A percentile compares a stretch with the other conserved stretches of the same genome.
phyloP scores from a whole-genome alignment of 1,140 invertebrate genomes.

The Cardiocondyla obscurior region DNA sequence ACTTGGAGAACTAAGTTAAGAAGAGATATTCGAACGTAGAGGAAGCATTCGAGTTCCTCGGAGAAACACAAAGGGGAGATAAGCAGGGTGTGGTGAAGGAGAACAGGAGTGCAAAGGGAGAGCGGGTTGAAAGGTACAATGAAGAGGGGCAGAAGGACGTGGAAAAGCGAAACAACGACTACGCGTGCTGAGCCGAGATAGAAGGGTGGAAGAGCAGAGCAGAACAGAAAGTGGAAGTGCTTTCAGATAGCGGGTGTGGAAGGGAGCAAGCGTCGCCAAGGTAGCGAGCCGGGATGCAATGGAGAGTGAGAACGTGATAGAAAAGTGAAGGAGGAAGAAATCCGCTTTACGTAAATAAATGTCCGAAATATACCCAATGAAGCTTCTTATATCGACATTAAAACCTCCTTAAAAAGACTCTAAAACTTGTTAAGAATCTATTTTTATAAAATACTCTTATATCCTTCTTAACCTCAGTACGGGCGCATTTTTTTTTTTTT shows the following conservation, averaged over 20 bases:
- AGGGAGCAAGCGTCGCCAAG: background rate
- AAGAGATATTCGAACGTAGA: conserved; percentile 31
- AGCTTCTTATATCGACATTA: conserved; percentile 53
- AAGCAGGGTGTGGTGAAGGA: conserved; percentile 31
- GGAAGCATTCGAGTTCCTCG: conserved; percentile 36
- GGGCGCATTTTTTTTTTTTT: no score
- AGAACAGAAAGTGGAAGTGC: conserved; percentile 26
- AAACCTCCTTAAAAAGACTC: background rate
- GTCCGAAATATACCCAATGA: conserved; percentile 36
- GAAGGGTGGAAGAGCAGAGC: background rate
- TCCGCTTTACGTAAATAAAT: conserved; percentile 53
- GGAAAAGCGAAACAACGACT: conserved; percentile 37
- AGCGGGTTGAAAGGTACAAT: conserved; percentile 24
- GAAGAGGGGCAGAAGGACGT: background rate
- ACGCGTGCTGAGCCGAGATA: background rate
- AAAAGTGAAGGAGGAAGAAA: conserved; percentile 8
- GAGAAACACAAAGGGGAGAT: conserved; percentile 23
- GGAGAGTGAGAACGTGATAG: background rate
- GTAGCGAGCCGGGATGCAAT: background rate
- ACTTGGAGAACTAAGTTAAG: conserved; percentile 41
- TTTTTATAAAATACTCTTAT: background rate
- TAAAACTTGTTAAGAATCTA: background rate
- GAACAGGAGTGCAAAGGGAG: background rate
- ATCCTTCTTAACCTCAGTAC: no score
- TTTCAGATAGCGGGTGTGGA: conserved; percentile 49